Evolutionary conservation across 2,888 invertebrate genomes (phyloP), one percentile per base, ranked within the genome.

Genomic region (Euzophera pinguis): DNA sequence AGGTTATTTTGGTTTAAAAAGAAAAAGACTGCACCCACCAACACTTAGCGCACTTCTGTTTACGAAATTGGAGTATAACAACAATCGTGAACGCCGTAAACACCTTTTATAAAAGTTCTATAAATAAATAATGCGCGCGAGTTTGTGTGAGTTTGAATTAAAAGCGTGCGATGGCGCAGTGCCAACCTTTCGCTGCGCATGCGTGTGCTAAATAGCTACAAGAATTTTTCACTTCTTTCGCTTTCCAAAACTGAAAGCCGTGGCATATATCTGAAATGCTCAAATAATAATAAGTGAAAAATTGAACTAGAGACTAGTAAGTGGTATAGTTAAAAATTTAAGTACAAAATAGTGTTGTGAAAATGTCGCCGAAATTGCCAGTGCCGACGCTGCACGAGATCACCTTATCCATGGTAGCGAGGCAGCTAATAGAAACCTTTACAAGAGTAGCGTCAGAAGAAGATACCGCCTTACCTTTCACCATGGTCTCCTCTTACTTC

Each of bases 301-400:
- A 68, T 43, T 60, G 76, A 65, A 73, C 75, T 80, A 75, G 70
- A 70, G 73, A 64, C 75, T 80, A 75, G 70, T 70, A 73, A 64
- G 65, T 64, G 63, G 53, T 60, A 27, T n/a, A n/a, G 9, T 10
- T 14, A 45, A 16, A 45, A 13, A 1, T 29, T 62, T 57, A 65
- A 65, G 58, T 55, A 60, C 43, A 57, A 47, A 51, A 52, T 52
- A 69, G 71, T 75, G 61, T 53, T 62, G 69, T 67, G 69, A 77
- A 63, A 56, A 94, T 94, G 94, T 92, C 94, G 48, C 94, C 94
- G 41, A 93, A 91, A 71, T 91, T 92, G 67, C 84, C 85, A 59
- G 93, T 94, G 55, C 87, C 90, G 22, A 90, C 91, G 32, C 77
- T 94, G 49, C 92, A 92, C 75, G 92, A 92, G 62, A 84, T 91